Evolutionary conservation across 2,888 invertebrate species (phyloP).

Genomic region (Agonopterix alstromeriana): DNA sequence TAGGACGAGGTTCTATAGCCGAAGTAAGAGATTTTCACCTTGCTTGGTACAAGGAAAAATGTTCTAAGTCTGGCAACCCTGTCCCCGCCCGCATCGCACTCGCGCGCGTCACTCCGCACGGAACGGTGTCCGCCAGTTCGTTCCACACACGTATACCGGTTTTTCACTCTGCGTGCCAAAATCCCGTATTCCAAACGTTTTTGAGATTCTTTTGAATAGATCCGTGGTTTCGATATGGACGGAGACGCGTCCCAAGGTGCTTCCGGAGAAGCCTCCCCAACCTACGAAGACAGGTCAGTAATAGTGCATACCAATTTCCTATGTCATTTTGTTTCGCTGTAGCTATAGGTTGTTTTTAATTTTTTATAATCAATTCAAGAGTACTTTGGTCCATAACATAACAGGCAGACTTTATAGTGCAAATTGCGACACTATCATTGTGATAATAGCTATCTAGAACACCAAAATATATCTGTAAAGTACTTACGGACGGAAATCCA

Average conservation of each 20-base stretch:
- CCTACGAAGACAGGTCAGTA: constrained; percentile 48
- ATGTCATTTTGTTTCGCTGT: neutral
- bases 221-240: constrained; percentile 36
- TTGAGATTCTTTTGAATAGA: constrained; percentile 13
- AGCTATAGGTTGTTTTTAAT: too few species aligned
- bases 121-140: constrained; percentile 16
- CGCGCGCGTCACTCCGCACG: constrained; percentile 24
- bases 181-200: constrained; percentile 27
- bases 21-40: too few species aligned
- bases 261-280: constrained; percentile 55
- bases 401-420: too few species aligned
- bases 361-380: too few species aligned
- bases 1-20: too few species aligned
- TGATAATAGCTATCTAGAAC: too few species aligned
- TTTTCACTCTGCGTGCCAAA: constrained; percentile 33
- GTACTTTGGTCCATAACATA: too few species aligned
- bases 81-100: constrained; percentile 10
- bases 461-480: too few species aligned
- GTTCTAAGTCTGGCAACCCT: too few species aligned
- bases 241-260: constrained; percentile 53
- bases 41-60: too few species aligned
- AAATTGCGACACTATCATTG: too few species aligned
- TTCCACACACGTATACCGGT: constrained; percentile 39
- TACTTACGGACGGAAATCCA: too few species aligned
- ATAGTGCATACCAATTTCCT: neutral